These are phyloP conservation scores for Temnothorax nylanderi DNA, from an alignment of 1,140 invertebrate species.

Conservation along the genomic window DNA sequence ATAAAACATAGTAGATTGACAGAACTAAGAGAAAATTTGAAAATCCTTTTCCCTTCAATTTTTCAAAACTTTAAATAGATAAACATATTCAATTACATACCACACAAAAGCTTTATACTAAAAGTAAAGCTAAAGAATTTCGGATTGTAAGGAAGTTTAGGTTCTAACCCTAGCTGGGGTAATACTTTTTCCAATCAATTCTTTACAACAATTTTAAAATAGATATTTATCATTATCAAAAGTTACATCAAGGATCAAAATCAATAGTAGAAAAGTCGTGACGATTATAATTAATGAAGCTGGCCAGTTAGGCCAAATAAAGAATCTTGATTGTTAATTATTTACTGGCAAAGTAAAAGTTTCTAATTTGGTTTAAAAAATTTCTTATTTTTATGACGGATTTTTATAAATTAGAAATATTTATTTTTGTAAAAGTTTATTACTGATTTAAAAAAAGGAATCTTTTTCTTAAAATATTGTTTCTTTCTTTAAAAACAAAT, in stretches of 20 bases:
- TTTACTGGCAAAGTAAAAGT: too few relatives aligned
- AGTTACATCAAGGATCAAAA: too few relatives aligned
- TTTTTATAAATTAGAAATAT: not conserved
- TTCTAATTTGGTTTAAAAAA: too few relatives aligned
- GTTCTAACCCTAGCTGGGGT: too few relatives aligned
- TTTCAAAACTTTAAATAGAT: conserved; percentile 9
- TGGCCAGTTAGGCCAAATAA: too few relatives aligned
- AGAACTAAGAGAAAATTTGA: not conserved
- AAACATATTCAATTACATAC: not conserved
- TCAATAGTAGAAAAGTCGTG: too few relatives aligned
- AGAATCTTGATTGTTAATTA: too few relatives aligned
- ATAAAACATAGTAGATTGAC: conserved; percentile 43
- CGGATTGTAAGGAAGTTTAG: too few relatives aligned
- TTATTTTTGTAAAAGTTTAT: not conserved
- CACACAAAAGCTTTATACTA: not conserved
- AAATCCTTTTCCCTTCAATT: not conserved
- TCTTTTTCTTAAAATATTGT: not conserved
- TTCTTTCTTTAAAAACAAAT: not conserved
- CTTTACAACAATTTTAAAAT: too few relatives aligned
- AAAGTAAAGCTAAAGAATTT: not conserved
- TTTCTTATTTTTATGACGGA: not conserved
- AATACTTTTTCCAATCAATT: too few relatives aligned
- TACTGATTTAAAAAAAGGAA: not conserved
- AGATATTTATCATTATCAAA: too few relatives aligned
- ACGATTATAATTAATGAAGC: too few relatives aligned